Base-by-base conservation (phyloP, 1,140 invertebrate genomes). In the Theocolax elegans region DNA sequence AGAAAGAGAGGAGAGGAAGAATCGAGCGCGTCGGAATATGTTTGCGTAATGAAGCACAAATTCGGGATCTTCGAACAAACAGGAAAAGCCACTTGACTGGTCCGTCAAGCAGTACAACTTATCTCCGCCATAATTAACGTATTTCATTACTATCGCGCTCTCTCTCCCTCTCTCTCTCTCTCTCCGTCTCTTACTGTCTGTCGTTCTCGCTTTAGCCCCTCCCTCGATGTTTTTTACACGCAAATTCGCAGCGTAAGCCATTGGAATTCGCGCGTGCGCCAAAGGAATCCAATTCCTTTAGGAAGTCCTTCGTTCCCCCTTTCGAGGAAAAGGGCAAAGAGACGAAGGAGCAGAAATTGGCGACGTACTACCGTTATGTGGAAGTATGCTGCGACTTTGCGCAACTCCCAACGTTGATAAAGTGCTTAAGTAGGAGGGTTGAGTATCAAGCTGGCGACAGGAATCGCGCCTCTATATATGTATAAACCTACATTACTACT, bases 1-100 rank as follows among this genome's bases (percentile, higher is more conserved):
- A 35, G 10, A 35, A 35, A 35, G 31, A 35, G 31, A n/a, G 27
- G 53, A 66, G 17, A 40, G 19, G 53, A 21, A 46, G 44, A 67
- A 58, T 59, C 48, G 59, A 60, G 44, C 44, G 66, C 19, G 46
- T 44, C 17, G 58, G 56, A 69, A 69, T 69, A 53, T 54, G 58
- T 69, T 69, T 69, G 48, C 58, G 67, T 69, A 69, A 69, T 63
- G 67, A 69, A 62, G 67, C 58, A 54, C 35, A 53, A 69, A 69
- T 69, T 69, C n/a, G 48, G 59, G 19, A 60, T 64, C 51, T 12
- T 27, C 42, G 49, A 29, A 12, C 40, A 65, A 71, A 65, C 67
- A 69, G 67, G 67, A 69, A 69, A 69, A 69, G 58, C 59, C 58
- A 63, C 58, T 69, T 62, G 66, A 48, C 19, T 60, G 56, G 56